Percentiles rank a stretch among this genome's conserved stretches.
Conservation (phyloP, 1,140 invertebrate genomes). For the Listronotus bonariensis region DNA sequence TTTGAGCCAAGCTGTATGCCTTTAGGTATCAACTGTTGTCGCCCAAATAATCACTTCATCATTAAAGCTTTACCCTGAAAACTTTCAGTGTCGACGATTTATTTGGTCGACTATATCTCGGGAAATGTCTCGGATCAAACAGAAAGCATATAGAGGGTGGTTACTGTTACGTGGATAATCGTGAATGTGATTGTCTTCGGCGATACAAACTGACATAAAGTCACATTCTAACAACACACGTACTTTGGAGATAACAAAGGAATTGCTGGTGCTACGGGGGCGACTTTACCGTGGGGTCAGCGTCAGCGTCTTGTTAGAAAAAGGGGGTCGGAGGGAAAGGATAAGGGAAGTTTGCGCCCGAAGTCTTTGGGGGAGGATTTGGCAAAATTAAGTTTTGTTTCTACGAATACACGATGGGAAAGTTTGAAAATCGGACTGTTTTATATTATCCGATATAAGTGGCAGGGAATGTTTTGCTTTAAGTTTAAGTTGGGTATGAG, state of each 20-base stretch:
- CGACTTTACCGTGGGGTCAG: conserved; percentile 50
- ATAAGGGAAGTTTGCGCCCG: conserved; percentile 19
- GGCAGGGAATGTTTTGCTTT: neutral
- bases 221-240: conserved; percentile 41
- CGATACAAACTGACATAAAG: neutral
- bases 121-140: conserved; percentile 58
- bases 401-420: conserved; percentile 31
- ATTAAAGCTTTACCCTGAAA: conserved; percentile 11
- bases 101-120: conserved; percentile 45
- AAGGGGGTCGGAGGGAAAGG: conserved; percentile 14
- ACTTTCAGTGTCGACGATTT: conserved; percentile 18
- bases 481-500: neutral
- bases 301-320: conserved; percentile 40
- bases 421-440: conserved; percentile 26
- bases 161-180: conserved; percentile 49
- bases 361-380: conserved; percentile 35
- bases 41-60: conserved; percentile 32
- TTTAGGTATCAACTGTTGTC: conserved; percentile 52
- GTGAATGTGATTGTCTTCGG: conserved; percentile 41
- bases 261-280: conserved; percentile 52
- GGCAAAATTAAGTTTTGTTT: conserved; percentile 39
- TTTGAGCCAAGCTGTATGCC: conserved; percentile 55
- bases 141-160: conserved; percentile 58
- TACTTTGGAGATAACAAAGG: conserved; percentile 54
- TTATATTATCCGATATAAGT: conserved; percentile 28